phyloP scores from a whole-genome alignment of 1,140 invertebrate species.

The Bilobella aurantiaca region DNA sequence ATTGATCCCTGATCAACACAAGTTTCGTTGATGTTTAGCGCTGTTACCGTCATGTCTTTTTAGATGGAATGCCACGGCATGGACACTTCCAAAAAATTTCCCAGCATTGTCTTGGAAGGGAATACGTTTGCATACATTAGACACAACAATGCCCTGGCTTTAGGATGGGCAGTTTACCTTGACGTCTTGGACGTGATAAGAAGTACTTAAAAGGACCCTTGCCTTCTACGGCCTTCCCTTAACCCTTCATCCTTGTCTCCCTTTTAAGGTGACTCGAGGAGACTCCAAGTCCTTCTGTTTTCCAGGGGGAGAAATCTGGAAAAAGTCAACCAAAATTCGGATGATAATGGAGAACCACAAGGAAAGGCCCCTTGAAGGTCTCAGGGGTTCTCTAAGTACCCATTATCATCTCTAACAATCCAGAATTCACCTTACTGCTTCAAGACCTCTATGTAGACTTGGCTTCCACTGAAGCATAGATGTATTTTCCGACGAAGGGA shows the following conservation, averaged over 20 bases:
- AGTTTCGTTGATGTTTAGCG: no score
- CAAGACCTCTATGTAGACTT: no score
- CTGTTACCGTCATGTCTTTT: no score
- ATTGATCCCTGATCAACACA: no score
- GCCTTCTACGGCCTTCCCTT: not conserved
- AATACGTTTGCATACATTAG: slow-evolving; percentile 5
- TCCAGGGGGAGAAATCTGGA: not conserved
- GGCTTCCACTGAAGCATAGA: no score
- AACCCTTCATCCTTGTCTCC: not conserved
- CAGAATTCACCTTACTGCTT: no score
- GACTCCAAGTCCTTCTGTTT: not conserved
- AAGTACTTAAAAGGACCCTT: not conserved
- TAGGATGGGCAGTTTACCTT: slow-evolving; percentile 6
- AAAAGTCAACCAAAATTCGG: not conserved
- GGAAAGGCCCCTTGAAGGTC: not conserved
- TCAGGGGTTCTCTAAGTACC: not conserved
- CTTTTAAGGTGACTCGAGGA: not conserved
- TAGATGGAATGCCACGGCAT: no score
- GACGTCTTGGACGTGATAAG: slow-evolving; percentile 8
- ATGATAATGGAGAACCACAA: not conserved
- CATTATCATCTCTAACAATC: no score
- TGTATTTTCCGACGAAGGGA: not conserved
- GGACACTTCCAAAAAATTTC: not conserved
- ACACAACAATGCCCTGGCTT: not conserved
- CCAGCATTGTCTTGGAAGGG: not conserved